Evolutionary conservation across 2,888 invertebrate genomes (phyloP), one percentile per base, ranked within the genome.

Genomic region (Caenorhabditis macrosperma): DNA sequence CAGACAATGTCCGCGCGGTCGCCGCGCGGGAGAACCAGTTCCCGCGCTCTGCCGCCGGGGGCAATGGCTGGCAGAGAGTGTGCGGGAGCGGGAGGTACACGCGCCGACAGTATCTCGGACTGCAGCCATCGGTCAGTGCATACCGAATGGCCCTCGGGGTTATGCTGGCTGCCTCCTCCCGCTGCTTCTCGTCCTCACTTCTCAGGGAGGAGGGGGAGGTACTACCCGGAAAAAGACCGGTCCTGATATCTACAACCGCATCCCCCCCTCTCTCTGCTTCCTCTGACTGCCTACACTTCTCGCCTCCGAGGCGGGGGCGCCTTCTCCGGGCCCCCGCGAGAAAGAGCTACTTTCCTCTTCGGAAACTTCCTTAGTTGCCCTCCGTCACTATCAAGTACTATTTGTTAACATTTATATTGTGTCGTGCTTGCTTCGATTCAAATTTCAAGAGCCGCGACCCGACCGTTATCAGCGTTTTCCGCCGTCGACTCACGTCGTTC

Each of bases 121-220:
- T 57, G 48, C 44, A 41, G 55, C 55, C 38, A 59, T 46, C 57
- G 59, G 71, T 61, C 71, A 72, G 71, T 72, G 57, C 71, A 72
- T 72, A 72, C 71, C 71, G 71, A 72, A 72, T 72, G 71, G 55
- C 71, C 71, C 63, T 44, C 50, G 59, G 41, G 71, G 71, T 61
- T 61, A 61, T 71, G 54, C 44, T 54, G 38, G 60, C 61, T 68
- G 68, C 50, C 48, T 57, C 48, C 24, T 38, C 38, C 30, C 28
- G 38, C 15, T n/a, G 38, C 33, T 57, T 57, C 57, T 57, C 38
- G 38, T 38, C 55, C 55, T 52, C 52, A 52, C 52, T 52, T 52
- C 52, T 52, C 22, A 33, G 52, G 35, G 67, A 15, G 57, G 33
- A 26, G 38, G 35, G 67, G 20, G 57, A 44, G 38, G 38, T 35